phyloP scores from a whole-genome alignment of 2,113 vertebrate genomes.

The Caracal caracal region DNA sequence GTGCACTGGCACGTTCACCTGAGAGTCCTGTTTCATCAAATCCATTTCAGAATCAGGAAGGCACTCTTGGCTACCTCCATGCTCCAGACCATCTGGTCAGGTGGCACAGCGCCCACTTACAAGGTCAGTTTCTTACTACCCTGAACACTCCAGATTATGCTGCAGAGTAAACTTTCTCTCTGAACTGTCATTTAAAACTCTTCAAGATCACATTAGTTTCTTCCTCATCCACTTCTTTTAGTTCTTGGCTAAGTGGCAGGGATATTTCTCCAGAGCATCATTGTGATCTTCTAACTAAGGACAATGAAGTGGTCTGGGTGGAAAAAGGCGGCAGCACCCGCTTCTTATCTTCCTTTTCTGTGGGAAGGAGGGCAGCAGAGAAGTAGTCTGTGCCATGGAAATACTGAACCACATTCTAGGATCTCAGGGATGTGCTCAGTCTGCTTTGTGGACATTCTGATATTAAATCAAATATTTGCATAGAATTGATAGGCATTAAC shows the following conservation, averaged over 20 bases:
- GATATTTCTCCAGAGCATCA: background rate
- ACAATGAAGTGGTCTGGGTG: background rate
- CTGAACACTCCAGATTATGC: background rate
- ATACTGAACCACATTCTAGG: background rate
- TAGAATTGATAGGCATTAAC: background rate
- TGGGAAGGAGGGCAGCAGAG: background rate
- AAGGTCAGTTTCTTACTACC: conserved; percentile 75
- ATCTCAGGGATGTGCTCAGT: background rate
- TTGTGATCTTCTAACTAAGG: background rate
- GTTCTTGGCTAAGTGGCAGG: background rate
- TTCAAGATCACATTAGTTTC: background rate
- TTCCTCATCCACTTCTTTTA: background rate
- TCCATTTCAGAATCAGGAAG: conserved; percentile 82
- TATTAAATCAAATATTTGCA: background rate
- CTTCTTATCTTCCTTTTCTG: background rate
- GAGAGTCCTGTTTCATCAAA: conserved; percentile 81
- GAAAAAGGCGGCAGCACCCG: background rate
- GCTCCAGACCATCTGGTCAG: conserved; percentile 81
- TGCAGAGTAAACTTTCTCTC: conserved; percentile 34
- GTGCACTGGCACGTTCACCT: conserved; percentile 78
- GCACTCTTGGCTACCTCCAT: conserved; percentile 78
- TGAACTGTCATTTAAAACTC: background rate
- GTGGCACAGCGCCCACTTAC: conserved; percentile 82
- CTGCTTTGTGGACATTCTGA: background rate
- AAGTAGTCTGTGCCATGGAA: background rate